phyloP scores from a whole-genome alignment of 1,140 invertebrate genomes.

The Ladona fulva region DNA sequence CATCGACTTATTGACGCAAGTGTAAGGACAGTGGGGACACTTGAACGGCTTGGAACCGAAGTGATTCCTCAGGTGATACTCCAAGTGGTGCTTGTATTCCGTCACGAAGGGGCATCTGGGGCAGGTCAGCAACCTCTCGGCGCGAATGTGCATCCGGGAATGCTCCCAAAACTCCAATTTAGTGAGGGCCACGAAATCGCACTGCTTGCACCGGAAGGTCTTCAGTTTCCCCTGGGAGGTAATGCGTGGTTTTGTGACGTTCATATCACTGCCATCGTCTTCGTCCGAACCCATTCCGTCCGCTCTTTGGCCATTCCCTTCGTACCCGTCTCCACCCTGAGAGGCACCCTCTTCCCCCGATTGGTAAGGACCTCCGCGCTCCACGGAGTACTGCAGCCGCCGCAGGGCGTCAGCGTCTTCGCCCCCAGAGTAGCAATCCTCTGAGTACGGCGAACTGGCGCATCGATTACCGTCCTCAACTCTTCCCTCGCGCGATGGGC shows the following conservation, averaged over 20 bases:
- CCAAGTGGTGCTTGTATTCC: conserved; percentile 97
- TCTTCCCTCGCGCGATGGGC: background rate
- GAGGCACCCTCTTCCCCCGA: background rate
- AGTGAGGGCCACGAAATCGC: conserved; percentile 69
- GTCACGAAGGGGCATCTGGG: conserved; percentile 93
- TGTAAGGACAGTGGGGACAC: conserved; percentile 83
- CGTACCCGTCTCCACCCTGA: too few relatives aligned
- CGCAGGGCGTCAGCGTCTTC: background rate
- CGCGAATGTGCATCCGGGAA: conserved; percentile 79
- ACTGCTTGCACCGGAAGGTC: conserved; percentile 87
- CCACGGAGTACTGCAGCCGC: background rate
- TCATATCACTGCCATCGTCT: background rate
- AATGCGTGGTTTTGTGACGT: background rate
- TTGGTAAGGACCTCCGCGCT: background rate
- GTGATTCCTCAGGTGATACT: conserved; percentile 95
- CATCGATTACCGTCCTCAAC: background rate
- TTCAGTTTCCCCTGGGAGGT: conserved; percentile 50
- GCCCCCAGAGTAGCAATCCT: background rate
- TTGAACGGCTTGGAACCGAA: conserved; percentile 94
- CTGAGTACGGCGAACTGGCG: background rate
- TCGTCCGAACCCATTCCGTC: background rate
- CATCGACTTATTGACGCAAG: conserved; percentile 99
- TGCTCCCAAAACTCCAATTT: conserved; percentile 94
- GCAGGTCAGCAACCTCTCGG: conserved; percentile 85
- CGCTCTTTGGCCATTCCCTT: background rate